A percentile compares a stretch with the other conserved stretches of the same genome.
Conservation (phyloP, 2,888 invertebrate species). For the Sericinus montela region DNA sequence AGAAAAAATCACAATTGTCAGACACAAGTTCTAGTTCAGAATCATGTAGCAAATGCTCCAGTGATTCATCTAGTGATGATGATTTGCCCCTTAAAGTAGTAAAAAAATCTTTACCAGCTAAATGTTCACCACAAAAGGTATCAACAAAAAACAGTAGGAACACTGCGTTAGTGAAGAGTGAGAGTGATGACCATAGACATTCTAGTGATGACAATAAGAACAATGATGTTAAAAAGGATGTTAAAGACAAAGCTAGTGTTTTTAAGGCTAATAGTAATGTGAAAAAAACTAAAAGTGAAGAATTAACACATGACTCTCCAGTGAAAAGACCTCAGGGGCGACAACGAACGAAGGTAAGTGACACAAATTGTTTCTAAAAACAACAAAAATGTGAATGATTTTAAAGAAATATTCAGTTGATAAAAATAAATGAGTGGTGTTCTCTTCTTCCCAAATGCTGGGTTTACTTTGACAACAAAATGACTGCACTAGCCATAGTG, state of each 20-base stretch:
- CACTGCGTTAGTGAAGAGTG: constrained; percentile 38
- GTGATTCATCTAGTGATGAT: constrained; percentile 69
- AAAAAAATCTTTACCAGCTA: constrained; percentile 54
- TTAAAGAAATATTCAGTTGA: too few relatives aligned
- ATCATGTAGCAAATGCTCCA: constrained; percentile 72
- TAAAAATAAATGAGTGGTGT: too few relatives aligned
- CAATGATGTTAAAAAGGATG: constrained; percentile 35
- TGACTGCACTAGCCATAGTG: too few relatives aligned
- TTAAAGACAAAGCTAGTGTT: constrained; percentile 56
- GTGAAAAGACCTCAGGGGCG: constrained; percentile 59
- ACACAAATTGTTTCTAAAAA: neutral
- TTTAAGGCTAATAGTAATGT: constrained; percentile 42
- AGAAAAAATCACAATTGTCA: constrained; percentile 44
- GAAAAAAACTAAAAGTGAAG: constrained; percentile 63
- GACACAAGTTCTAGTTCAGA: constrained; percentile 71
- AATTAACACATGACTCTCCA: constrained; percentile 37
- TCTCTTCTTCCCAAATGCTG: too few relatives aligned
- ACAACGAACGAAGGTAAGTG: constrained; percentile 65
- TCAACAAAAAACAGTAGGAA: constrained; percentile 38
- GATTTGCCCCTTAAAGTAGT: constrained; percentile 66
- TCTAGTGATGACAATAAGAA: constrained; percentile 48
- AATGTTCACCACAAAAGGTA: constrained; percentile 49
- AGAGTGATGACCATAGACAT: constrained; percentile 53
- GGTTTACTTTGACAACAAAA: too few relatives aligned
- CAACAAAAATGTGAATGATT: too few relatives aligned